Evolutionary conservation across 64 coral and sea anemone genomes (phyloP), one percentile per base, ranked within the genome.

Genomic region (Actinia equina): DNA sequence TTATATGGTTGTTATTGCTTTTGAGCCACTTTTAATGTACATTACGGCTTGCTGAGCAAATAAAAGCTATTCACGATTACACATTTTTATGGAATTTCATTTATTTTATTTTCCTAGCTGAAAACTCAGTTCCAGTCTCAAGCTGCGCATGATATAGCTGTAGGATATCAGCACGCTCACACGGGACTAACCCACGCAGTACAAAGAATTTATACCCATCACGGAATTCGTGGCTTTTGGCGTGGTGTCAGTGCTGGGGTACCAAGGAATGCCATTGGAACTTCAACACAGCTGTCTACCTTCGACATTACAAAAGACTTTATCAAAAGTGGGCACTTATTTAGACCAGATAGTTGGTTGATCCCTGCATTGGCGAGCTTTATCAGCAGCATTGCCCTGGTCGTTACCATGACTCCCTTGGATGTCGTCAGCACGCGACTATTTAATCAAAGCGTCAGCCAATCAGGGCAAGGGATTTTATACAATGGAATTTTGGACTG

Each of bases 371-470:
- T 88, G 0, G 93, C 93, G 4, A 93, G 96, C 37, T 87, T 98
- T 85, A 37, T 95, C 6, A 99, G 93, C 84, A 94, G 97, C 27
- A 80, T 99, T 82, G 93, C 91, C 1, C 85, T 99, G 53, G 93
- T 92, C 20, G 71, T 90, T n/a, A 85, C 84, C 15, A 99, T 99
- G 93, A 99, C 97, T 49, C 93, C 97, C 1, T 95, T 94, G 86
- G 97, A 99, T 95, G 93, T 99, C 45, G 97, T 99, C 64, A 93
- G 93, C 53, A 99, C 97, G 25, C 89, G 97, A 30, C 86, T 99
- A 2, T 99, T 95, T 60, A 99, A 99, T 81, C 97, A 99, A 95
- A 93, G 88, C 17, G 91, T 90, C 16, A 87, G 27, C 37, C 51
- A 84, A 44, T 88, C 93, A 61, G 97, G 93, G 37, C 70, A 80